Evolutionary conservation across 2,113 vertebrate species (phyloP).

Genomic region (Rattus norvegicus): GRCr8 NC_086021.1:174816501-174817000

Average conservation of each 20-base stretch:
- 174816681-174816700: background rate
- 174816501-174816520: accelerated
- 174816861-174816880: slow-evolving; percentile 36
- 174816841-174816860: background rate
- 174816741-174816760: slow-evolving; percentile 20
- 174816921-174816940: slow-evolving; percentile 60
- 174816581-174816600: background rate
- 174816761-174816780: background rate
- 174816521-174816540: background rate
- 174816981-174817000: slow-evolving; percentile 81
- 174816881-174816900: slow-evolving; percentile 49
- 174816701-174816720: background rate
- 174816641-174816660: background rate
- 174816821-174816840: background rate
- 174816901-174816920: slow-evolving; percentile 51
- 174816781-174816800: background rate
- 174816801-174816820: background rate
- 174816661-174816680: background rate
- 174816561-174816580: accelerated
- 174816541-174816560: background rate
- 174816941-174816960: slow-evolving; percentile 70
- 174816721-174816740: background rate
- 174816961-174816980: slow-evolving; percentile 82
- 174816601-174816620: background rate
- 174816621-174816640: background rate